Evolutionary conservation across 1,140 invertebrate genomes (phyloP).

Genomic region (Camponotus floridanus): DNA sequence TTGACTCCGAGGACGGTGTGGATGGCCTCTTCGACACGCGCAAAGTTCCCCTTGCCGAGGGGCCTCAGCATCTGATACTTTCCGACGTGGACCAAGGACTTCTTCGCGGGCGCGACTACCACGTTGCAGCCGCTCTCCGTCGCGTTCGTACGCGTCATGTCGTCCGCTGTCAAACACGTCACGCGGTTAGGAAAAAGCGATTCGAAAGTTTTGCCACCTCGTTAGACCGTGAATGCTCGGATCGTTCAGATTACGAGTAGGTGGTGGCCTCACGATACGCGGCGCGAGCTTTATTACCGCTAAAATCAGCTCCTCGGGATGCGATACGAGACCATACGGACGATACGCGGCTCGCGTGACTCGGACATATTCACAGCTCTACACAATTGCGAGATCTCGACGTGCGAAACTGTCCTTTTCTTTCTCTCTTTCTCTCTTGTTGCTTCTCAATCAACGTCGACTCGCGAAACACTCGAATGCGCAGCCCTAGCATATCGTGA

Average conservation of each 20-base stretch:
- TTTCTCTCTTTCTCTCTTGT: background rate
- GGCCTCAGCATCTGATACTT: slow-evolving; percentile 87
- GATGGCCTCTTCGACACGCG: slow-evolving; percentile 87
- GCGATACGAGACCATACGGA: slow-evolving; percentile 22
- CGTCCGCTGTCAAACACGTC: background rate
- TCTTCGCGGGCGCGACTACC: slow-evolving; percentile 43
- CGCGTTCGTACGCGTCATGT: slow-evolving; percentile 50
- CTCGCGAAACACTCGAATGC: slow-evolving; percentile 26
- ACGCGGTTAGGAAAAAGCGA: background rate
- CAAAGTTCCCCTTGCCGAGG: slow-evolving; percentile 88
- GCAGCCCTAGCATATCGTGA: background rate
- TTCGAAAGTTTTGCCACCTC: slow-evolving; percentile 1
- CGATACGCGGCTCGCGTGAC: slow-evolving; percentile 39
- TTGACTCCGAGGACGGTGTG: slow-evolving; percentile 87
- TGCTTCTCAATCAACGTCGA: slow-evolving; percentile 1
- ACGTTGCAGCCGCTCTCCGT: background rate
- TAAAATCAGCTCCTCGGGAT: slow-evolving; percentile 5
- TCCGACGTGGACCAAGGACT: slow-evolving; percentile 83
- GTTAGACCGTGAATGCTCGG: background rate
- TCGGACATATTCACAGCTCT: slow-evolving; percentile 58
- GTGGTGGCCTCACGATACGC: background rate
- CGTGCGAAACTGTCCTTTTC: slow-evolving; percentile 18
- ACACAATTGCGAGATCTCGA: slow-evolving; percentile 40
- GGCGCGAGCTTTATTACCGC: slow-evolving; percentile 8
- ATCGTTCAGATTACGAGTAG: no score